Base-by-base conservation (phyloP, 2,888 invertebrate species). In the Meandrusa payeni region DNA sequence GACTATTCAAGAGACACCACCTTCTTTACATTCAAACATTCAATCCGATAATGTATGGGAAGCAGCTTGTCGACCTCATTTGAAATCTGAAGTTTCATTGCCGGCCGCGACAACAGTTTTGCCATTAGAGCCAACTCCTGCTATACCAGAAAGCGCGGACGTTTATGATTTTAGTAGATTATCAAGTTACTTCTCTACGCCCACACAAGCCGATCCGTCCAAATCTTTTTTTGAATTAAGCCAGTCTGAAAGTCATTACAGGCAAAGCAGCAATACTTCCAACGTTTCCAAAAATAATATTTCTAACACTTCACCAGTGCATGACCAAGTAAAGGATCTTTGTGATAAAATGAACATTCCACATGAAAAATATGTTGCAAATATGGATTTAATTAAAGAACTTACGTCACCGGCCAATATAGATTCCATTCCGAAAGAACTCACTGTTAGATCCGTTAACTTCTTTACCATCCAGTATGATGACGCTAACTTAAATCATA, bases 161-260 rank as follows among this genome's bases (percentile, higher is more conserved):
- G 63, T 48, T 5, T 54, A 59, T 10, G 61, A 54, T 19, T 76
- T 69, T 22, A 87, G 69, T 48, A 67, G 85, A 57, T 47, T 87
- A 47, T 86, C 87, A 2, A 86, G 86, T 39, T 87, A 87, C 45
- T 87, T 87, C 38, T 56, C 73, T 3, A 52, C 77, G 1, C 76
- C 80, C 19, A 47, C 69, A 0, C 75, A 80, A 69, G 62, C 76
- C 0, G 82, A 85, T 1, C 75, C 69, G 24, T 62, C 76, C 9
- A 86, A 86, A 53, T 76, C 86, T 81, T 87, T 87, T 87, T 87
- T 87, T 85, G 86, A 87, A 55, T 66, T 86, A 40, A 86, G 87
- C 59, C 74, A 81, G 46, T 77, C 83, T 43, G 82, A 85, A 72
- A 75, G 83, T 28, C 85, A 86, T 48, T 83, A 79, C 17, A 73